A percentile compares a stretch with the other conserved stretches of the same genome.
phyloP scores from a whole-genome alignment of 2,113 vertebrate species.

The Oriolus oriolus region DNA sequence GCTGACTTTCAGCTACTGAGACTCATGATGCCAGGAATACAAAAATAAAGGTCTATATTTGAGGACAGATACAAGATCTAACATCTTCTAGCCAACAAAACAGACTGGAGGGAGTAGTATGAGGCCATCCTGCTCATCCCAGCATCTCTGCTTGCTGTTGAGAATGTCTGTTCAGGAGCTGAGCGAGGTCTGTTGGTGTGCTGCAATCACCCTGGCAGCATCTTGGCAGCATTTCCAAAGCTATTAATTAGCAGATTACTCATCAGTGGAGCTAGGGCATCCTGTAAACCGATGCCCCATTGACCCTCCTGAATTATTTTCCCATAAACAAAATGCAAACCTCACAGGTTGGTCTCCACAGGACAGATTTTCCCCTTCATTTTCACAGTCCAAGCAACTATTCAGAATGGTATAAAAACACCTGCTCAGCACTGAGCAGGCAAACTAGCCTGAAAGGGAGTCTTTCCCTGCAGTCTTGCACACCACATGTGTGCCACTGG shows the following conservation, averaged over 20 bases:
- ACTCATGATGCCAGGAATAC: background rate
- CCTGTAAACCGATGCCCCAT: constrained; percentile 7
- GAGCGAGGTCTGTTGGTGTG: background rate
- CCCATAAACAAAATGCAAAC: constrained; percentile 23
- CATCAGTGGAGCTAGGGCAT: background rate
- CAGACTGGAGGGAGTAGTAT: background rate
- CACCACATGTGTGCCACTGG: background rate
- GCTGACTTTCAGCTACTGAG: background rate
- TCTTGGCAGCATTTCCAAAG: constrained; percentile 20
- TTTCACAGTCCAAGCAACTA: background rate
- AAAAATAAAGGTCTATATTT: background rate
- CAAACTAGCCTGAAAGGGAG: background rate
- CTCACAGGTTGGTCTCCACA: background rate
- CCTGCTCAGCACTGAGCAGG: background rate
- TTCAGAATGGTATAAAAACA: background rate
- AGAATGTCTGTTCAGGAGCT: background rate
- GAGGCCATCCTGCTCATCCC: background rate
- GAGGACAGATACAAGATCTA: background rate
- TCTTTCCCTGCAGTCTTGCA: background rate
- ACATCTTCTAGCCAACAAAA: background rate
- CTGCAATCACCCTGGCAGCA: background rate
- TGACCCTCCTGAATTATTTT: constrained; percentile 19
- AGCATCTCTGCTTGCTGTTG: background rate
- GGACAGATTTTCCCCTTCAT: background rate
- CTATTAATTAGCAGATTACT: constrained; percentile 53